phyloP scores from a whole-genome alignment of 2,113 vertebrate species.

The Thamnaconus septentrionalis region DNA sequence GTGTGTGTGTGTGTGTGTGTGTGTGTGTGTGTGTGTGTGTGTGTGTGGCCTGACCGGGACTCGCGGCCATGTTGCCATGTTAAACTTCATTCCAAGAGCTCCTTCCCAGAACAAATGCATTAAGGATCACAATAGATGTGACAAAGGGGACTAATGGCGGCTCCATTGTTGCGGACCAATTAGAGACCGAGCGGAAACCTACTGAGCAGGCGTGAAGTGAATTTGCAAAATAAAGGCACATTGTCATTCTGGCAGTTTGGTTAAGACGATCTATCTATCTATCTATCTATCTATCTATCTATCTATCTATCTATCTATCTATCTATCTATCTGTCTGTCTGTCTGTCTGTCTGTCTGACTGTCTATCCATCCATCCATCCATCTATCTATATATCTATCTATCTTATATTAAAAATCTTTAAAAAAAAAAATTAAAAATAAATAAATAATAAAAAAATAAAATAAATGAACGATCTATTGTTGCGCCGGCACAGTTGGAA shows the following conservation, averaged over 20 bases:
- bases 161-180: conserved; percentile 28
- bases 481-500: too few relatives aligned
- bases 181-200: conserved; percentile 23
- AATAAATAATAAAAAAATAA: too few relatives aligned
- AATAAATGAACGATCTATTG: too few relatives aligned
- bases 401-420: too few relatives aligned
- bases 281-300: conserved; percentile 28
- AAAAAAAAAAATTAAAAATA: too few relatives aligned
- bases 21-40: too few relatives aligned
- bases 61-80: conserved; percentile 1
- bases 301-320: conserved; percentile 18
- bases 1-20: too few relatives aligned
- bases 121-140: conserved; percentile 29
- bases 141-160: conserved; percentile 58
- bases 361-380: neutral
- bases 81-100: conserved; percentile 30
- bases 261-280: neutral
- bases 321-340: neutral
- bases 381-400: too few relatives aligned
- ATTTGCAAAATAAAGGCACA: conserved; percentile 56
- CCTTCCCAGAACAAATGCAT: conserved; percentile 46
- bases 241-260: conserved; percentile 1
- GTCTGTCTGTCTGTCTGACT: too few relatives aligned
- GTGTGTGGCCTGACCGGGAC: conserved; percentile 43
- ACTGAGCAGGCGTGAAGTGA: conserved; percentile 42